A percentile compares a stretch with the other conserved stretches of the same genome.
Evolutionary conservation across 1,140 invertebrate species (phyloP).

Genomic region (Scaptomyza hsui): DNA sequence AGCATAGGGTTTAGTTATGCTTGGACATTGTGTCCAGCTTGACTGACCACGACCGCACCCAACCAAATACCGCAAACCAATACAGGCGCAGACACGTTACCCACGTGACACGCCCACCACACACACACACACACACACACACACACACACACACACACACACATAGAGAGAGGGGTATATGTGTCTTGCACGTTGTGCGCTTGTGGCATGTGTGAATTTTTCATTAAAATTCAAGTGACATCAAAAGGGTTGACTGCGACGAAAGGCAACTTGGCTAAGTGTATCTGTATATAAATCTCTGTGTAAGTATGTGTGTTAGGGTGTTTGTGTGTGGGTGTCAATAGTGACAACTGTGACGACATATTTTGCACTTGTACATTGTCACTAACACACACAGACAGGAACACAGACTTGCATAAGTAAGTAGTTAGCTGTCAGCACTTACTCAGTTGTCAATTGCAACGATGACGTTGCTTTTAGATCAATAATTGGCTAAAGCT

Average conservation of each 20-base stretch:
- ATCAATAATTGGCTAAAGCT: constrained; percentile 61
- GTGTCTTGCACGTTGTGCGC: constrained; percentile 62
- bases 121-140: neutral
- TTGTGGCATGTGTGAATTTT: constrained; percentile 82
- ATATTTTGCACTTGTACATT: constrained; percentile 74
- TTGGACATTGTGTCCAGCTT: constrained; percentile 37
- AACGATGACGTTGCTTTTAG: constrained; percentile 30
- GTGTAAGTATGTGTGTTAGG: neutral
- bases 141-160: no score
- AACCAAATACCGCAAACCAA: constrained; percentile 59
- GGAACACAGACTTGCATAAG: constrained; percentile 44
- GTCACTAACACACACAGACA: constrained; percentile 48
- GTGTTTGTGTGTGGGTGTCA: constrained; percentile 57
- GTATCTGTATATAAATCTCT: constrained; percentile 7
- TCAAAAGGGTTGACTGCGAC: constrained; percentile 79
- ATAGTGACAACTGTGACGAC: constrained; percentile 82
- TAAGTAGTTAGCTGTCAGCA: constrained; percentile 62
- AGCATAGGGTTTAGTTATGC: constrained; percentile 37
- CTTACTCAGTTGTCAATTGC: constrained; percentile 62
- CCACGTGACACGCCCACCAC: constrained; percentile 36
- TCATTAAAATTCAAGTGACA: constrained; percentile 83
- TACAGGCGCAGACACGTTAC: constrained; percentile 50
- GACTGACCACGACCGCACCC: constrained; percentile 64
- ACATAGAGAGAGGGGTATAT: constrained; percentile 5
- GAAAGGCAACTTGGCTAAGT: constrained; percentile 23